Evolutionary conservation across 2,113 vertebrate species (phyloP), one percentile per base, ranked within the genome.

Genomic region (Lichenostomus cassidix): DNA sequence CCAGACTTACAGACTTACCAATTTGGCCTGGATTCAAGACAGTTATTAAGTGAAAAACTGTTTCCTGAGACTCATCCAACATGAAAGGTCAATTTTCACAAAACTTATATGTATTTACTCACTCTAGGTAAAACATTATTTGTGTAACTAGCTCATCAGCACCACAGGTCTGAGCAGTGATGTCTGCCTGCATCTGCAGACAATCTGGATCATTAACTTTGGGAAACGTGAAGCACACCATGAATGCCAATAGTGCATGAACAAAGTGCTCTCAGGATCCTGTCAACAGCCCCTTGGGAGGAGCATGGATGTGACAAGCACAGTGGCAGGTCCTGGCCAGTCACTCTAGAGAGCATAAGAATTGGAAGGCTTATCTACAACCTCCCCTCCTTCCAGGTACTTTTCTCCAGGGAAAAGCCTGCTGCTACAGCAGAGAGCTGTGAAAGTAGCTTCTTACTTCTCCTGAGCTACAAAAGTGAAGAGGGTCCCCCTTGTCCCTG

Each of bases 21-120:
- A 44, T 96, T 64, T 96, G 93, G 87, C 85, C 33, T 71, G 53
- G 39, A 89, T 94, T 95, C 92, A 95, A 96, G 77, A 15, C 35
- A 89, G 47, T 71, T 47, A 81, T 83, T 94, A 86, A 71, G 28
- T 33, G 49, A 94, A 92, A 94, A 95, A 71, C 23, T 39, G 27
- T 68, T 83, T 90, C 83, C 64, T 90, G 92, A 95, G 89, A 86
- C 24, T 52, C 82, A 81, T 41, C 44, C 39, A 90, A 49, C 31
- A 77, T 87, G 69, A 83, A 81, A 81, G 27, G 79, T 77, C 56
- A 67, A 49, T 95, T 92, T 94, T 70, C 68, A 67, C 75, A 83
- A 95, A 94, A 82, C 59, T 46, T 83, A 15, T 2, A 42, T 39
- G n/a, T 60, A 86, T 90, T 88, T 74, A 74, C 59, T 56, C 5